Conservation (phyloP, 2,113 vertebrate genomes). For the Upupa epops region DNA sequence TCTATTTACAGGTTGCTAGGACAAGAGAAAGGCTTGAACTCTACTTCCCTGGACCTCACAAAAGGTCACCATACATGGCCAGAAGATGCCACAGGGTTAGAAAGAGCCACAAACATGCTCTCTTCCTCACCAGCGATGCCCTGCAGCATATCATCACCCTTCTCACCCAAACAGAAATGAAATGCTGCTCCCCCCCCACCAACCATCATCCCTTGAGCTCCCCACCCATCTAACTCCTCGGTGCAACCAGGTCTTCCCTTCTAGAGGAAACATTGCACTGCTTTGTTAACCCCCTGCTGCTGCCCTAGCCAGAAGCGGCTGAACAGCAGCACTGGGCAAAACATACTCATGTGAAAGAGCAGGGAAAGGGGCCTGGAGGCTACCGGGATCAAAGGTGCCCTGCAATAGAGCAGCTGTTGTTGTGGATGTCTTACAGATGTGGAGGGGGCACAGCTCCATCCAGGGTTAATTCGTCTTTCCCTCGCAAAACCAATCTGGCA, state of each 20-base stretch:
- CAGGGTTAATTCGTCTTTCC: neutral
- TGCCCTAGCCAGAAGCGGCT: neutral
- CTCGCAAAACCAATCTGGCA: neutral
- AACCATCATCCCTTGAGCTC: neutral
- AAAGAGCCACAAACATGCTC: neutral
- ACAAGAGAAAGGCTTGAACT: neutral
- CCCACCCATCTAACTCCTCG: fast-evolving
- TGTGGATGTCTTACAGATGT: neutral
- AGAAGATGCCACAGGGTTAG: neutral
- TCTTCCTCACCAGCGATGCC: too few relatives aligned
- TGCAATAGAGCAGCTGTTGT: neutral
- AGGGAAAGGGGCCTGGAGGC: neutral
- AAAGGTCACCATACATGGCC: fast-evolving
- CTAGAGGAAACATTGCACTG: fast-evolving
- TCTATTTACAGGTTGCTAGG: neutral
- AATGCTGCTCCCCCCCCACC: neutral
- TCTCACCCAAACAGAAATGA: neutral
- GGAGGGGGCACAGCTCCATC: neutral
- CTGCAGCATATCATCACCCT: neutral
- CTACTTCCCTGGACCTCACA: neutral
- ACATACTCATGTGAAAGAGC: neutral
- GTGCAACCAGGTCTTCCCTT: neutral
- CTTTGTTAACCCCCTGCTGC: fast-evolving
- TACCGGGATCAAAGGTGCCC: neutral
- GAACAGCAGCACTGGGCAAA: neutral